These are phyloP conservation scores for Plagiodera versicolora DNA, from an alignment of 2,888 invertebrate genomes.

Conservation along the genomic window DNA sequence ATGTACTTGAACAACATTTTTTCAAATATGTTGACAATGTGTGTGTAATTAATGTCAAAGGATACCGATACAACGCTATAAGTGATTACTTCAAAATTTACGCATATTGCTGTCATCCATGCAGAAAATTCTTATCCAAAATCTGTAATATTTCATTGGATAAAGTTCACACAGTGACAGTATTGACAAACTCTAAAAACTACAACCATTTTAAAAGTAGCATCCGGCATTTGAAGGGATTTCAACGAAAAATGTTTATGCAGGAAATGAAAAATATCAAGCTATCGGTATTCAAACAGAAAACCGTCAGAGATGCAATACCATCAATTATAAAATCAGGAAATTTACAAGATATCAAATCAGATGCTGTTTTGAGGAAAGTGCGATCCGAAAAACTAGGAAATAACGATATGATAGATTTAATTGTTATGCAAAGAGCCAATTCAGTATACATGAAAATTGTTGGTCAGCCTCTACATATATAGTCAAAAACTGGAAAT, in stretches of 20 bases:
- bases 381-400: slow-evolving; percentile 16
- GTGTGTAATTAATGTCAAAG: slow-evolving; percentile 1
- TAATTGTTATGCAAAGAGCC: slow-evolving; percentile 11
- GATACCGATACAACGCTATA: background rate
- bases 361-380: no score
- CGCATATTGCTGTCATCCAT: slow-evolving; percentile 5
- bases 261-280: slow-evolving; percentile 8
- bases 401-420: slow-evolving; percentile 11
- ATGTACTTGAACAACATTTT: slow-evolving; percentile 4
- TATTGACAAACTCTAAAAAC: background rate
- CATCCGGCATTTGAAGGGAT: background rate
- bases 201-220: background rate
- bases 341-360: no score
- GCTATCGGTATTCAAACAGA: no score
- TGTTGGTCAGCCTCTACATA: slow-evolving; percentile 9
- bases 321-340: no score
- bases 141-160: background rate
- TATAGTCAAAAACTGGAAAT: slow-evolving; percentile 15
- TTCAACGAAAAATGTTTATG: background rate
- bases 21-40: background rate
- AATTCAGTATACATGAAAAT: slow-evolving; percentile 10
- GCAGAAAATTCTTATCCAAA: background rate
- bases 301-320: no score
- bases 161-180: background rate
- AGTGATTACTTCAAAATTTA: slow-evolving; percentile 2